Conservation (phyloP, 2,797 vertebrate species). For the Lutjanus argentimaculatus region DNA sequence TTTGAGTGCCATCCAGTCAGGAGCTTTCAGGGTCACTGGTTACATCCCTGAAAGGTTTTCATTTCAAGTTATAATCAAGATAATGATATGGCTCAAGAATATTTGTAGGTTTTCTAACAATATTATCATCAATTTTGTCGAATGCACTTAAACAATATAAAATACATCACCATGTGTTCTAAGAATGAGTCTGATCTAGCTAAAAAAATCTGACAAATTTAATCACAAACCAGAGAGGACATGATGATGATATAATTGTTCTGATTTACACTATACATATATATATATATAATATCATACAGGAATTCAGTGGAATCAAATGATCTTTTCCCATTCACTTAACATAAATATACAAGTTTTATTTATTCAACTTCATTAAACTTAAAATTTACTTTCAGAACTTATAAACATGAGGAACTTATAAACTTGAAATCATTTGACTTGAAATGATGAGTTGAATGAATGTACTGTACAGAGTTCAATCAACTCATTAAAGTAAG, state of each 20-base stretch:
- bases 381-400: too few relatives aligned
- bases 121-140: not conserved
- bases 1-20: not conserved
- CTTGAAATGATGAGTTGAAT: too few relatives aligned
- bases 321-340: too few relatives aligned
- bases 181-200: not conserved
- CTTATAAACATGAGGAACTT: too few relatives aligned
- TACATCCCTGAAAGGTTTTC: not conserved
- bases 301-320: too few relatives aligned
- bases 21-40: not conserved
- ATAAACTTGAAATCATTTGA: too few relatives aligned
- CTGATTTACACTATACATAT: too few relatives aligned
- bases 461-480: too few relatives aligned
- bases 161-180: not conserved
- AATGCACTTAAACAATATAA: not conserved
- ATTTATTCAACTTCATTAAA: too few relatives aligned
- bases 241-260: slow-evolving; percentile 1
- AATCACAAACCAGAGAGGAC: not conserved
- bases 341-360: too few relatives aligned
- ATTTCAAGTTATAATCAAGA: not conserved
- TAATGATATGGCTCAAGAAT: not conserved
- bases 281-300: too few relatives aligned
- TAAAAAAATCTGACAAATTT: not conserved
- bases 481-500: too few relatives aligned
- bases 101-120: not conserved